Conservation (phyloP, 2,113 vertebrate genomes). For the Urocitellus parryii region DNA sequence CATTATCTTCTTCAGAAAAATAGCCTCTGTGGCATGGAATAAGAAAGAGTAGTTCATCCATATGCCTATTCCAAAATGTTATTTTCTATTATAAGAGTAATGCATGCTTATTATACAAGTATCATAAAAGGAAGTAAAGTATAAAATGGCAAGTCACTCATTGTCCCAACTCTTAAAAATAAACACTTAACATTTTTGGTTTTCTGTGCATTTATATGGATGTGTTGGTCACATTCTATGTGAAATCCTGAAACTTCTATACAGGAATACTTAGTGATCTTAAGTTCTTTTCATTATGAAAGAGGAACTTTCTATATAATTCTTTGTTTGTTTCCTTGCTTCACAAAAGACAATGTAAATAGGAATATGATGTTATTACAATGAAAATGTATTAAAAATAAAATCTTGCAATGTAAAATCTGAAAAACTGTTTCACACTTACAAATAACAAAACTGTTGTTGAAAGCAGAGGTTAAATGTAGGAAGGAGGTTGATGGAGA, state of each 20-base stretch:
- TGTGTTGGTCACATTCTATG: not conserved
- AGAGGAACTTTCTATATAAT: not conserved
- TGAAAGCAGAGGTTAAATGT: not conserved
- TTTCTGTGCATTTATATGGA: not conserved
- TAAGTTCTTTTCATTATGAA: not conserved
- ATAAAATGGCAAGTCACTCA: not conserved
- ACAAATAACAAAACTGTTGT: not conserved
- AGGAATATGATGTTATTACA: not conserved
- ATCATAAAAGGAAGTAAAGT: not conserved
- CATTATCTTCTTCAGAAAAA: not conserved
- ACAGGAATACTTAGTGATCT: not conserved
- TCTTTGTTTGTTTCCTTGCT: not conserved
- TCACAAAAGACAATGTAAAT: not conserved
- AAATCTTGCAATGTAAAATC: not conserved
- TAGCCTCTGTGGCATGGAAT: not conserved
- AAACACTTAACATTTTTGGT: not conserved
- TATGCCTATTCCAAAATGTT: not conserved
- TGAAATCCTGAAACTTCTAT: not conserved
- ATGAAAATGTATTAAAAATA: not conserved
- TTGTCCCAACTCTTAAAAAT: not conserved
- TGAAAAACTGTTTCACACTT: not conserved
- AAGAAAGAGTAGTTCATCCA: not conserved
- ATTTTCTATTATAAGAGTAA: conserved; percentile 9
- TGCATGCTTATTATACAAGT: not conserved
- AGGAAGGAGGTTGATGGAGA: not conserved